phyloP scores from a whole-genome alignment of 2,888 invertebrate species.

The Fragum sueziense region DNA sequence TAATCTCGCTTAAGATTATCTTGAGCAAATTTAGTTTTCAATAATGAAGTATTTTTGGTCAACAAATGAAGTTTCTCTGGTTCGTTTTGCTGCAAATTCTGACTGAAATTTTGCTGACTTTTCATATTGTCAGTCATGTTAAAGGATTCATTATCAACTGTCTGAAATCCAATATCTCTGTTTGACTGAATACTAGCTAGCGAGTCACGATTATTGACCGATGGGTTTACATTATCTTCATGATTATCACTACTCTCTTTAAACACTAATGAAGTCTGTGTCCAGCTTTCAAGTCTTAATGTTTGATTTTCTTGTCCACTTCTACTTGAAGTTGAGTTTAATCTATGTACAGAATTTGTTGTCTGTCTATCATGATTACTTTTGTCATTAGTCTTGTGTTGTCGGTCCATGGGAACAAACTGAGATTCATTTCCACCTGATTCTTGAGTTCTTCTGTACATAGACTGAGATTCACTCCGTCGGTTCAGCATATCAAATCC shows the following conservation, averaged over 20 bases:
- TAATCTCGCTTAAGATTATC: conserved; percentile 64
- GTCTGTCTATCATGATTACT: background rate
- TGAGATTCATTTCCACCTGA: background rate
- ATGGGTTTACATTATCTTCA: background rate
- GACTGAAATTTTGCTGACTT: background rate
- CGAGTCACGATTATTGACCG: background rate
- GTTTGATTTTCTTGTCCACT: background rate
- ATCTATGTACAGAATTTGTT: background rate
- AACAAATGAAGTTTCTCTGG: conserved; percentile 60
- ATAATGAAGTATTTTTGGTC: conserved; percentile 61
- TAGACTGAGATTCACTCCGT: background rate
- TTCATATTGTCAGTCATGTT: conserved; percentile 19
- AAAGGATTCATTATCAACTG: background rate
- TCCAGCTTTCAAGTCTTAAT: conserved; percentile 53
- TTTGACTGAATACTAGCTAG: background rate
- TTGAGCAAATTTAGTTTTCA: conserved; percentile 68
- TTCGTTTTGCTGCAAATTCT: background rate
- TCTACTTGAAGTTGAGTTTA: background rate
- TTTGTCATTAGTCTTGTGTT: too few species aligned
- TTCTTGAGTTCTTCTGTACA: background rate
- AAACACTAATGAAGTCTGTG: conserved; percentile 54
- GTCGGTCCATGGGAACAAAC: background rate
- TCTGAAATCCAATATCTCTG: background rate
- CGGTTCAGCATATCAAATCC: conserved; percentile 63
- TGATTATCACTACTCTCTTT: conserved; percentile 36